Percentiles rank a stretch among this genome's conserved stretches.
Conservation (phyloP, 2,888 invertebrate species). For the Camponotus fellah region DNA sequence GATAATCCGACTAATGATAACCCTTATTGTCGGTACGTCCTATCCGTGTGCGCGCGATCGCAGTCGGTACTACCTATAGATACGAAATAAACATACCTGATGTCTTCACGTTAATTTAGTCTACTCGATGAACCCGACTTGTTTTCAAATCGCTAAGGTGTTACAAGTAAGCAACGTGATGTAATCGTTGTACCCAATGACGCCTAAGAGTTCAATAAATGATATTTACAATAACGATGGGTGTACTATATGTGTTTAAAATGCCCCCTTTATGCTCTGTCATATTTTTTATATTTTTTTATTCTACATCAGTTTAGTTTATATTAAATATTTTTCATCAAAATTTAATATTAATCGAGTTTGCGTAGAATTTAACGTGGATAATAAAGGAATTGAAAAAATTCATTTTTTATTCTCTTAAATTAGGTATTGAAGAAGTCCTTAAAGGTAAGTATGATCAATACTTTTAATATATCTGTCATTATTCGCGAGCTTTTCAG, state of each 20-base stretch:
- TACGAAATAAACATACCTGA: constrained; percentile 65
- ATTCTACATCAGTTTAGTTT: not conserved
- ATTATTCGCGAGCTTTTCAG: not conserved
- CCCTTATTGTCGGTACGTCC: constrained; percentile 54
- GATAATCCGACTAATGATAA: constrained; percentile 53
- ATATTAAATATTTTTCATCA: not conserved
- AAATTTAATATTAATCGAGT: not conserved
- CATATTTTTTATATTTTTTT: not conserved
- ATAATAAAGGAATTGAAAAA: not conserved
- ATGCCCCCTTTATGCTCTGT: not conserved
- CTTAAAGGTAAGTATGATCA: not conserved
- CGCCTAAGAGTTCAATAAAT: constrained; percentile 78
- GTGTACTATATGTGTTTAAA: not conserved
- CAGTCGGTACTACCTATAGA: constrained; percentile 63
- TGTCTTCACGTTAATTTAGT: constrained; percentile 64
- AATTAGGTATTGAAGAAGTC: not conserved
- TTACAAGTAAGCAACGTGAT: constrained; percentile 77
- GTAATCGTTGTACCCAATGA: constrained; percentile 77
- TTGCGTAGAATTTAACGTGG: not conserved
- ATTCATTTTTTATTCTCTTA: not conserved
- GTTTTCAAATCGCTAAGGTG: constrained; percentile 75
- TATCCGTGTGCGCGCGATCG: constrained; percentile 56
- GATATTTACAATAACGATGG: constrained; percentile 72
- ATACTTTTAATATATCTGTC: not conserved
- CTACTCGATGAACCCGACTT: constrained; percentile 58